Evolutionary conservation across 2,888 invertebrate species (phyloP).

Genomic region (Plagodis pulveraria): DNA sequence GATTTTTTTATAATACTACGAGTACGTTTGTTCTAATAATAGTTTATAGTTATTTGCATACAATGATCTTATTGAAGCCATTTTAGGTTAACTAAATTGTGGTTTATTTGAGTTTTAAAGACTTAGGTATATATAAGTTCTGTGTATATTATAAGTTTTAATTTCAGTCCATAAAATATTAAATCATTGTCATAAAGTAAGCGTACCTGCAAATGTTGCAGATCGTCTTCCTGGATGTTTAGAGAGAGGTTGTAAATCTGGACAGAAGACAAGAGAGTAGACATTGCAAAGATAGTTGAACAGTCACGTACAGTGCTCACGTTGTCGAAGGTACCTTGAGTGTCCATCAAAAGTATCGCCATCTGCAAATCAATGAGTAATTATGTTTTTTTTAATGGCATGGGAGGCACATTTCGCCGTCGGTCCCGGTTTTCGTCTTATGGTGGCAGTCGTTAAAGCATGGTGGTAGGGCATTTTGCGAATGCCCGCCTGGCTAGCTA

Average conservation of each 20-base stretch:
- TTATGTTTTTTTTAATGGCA: too few relatives aligned
- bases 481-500: too few relatives aligned
- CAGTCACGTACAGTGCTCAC: constrained; percentile 96
- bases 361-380: constrained; percentile 82
- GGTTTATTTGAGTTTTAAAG: background rate
- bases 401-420: too few relatives aligned
- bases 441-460: too few relatives aligned
- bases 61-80: too few relatives aligned
- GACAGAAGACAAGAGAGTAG: constrained; percentile 96
- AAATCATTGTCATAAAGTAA: background rate
- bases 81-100: too few relatives aligned
- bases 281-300: constrained; percentile 68
- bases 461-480: too few relatives aligned
- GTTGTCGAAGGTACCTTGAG: constrained; percentile 97
- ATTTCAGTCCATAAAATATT: background rate
- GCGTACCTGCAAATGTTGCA: constrained; percentile 92
- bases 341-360: constrained; percentile 92
- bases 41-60: background rate
- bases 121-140: background rate
- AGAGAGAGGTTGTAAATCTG: constrained; percentile 92
- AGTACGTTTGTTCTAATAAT: background rate
- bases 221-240: constrained; percentile 97
- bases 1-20: too few relatives aligned
- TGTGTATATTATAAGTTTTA: background rate
- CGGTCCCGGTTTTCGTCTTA: too few relatives aligned